phyloP scores from a whole-genome alignment of 1,140 invertebrate species.

The Bombus ignitus region DNA sequence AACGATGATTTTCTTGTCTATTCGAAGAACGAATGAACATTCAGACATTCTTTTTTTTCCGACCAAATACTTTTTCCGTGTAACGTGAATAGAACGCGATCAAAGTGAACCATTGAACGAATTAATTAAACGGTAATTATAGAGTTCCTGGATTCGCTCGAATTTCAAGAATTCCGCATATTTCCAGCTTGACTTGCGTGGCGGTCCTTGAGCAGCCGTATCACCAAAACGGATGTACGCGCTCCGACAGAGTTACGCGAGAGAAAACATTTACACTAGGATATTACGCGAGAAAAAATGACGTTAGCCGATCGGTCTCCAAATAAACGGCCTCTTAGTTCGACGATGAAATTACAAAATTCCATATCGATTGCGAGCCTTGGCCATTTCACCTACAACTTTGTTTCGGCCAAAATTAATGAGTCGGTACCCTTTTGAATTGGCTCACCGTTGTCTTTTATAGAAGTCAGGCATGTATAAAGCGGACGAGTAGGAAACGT shows the following conservation, averaged over 20 bases:
- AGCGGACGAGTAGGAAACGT: not conserved
- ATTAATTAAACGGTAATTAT: not conserved
- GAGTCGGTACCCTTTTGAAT: not conserved
- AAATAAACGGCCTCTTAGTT: not conserved
- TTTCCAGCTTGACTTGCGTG: not conserved
- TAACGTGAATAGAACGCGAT: not conserved
- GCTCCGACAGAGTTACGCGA: constrained; percentile 28
- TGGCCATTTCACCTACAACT: not conserved
- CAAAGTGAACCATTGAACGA: not conserved
- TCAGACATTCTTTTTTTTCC: not conserved
- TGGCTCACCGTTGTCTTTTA: not conserved
- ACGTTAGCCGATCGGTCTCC: constrained; percentile 10
- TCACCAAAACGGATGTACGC: constrained; percentile 55
- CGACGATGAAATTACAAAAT: constrained; percentile 3
- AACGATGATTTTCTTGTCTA: not conserved
- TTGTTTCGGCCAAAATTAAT: not conserved
- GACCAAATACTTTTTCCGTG: not conserved
- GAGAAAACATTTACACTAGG: constrained; percentile 38
- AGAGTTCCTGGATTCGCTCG: too few relatives aligned
- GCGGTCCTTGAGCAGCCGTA: constrained; percentile 17
- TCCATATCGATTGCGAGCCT: not conserved
- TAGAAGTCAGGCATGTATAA: too few relatives aligned
- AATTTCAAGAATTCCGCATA: not conserved
- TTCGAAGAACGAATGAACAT: too few relatives aligned
- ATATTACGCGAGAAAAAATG: constrained; percentile 36